Conservation (phyloP, 1,140 invertebrate genomes). For the Glossosoma conforme region DNA sequence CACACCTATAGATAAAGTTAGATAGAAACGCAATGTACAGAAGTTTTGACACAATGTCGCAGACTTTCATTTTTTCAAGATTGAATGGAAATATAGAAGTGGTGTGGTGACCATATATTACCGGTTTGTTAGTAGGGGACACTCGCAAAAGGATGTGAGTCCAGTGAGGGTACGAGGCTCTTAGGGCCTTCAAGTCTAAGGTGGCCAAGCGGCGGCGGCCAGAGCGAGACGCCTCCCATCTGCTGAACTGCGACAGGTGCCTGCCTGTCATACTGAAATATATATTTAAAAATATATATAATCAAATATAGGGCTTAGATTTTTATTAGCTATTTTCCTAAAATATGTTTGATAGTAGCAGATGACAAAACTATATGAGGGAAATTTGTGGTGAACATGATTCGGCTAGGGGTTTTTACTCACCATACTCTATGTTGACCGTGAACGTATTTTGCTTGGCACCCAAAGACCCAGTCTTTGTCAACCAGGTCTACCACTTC, state of each 20-base stretch:
- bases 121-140: conserved; percentile 43
- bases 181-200: conserved; percentile 58
- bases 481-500: conserved; percentile 58
- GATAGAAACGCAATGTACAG: too few relatives aligned
- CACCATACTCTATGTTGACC: conserved; percentile 59
- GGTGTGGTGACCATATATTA: too few relatives aligned
- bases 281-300: conserved; percentile 27
- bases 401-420: too few relatives aligned
- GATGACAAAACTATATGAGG: too few relatives aligned
- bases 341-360: too few relatives aligned
- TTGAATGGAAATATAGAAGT: too few relatives aligned
- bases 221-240: conserved; percentile 39
- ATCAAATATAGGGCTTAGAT: conserved; percentile 29
- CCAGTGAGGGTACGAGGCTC: conserved; percentile 49
- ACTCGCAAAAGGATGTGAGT: conserved; percentile 70
- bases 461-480: conserved; percentile 69
- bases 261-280: conserved; percentile 44
- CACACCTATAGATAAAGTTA: too few relatives aligned
- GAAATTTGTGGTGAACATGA: too few relatives aligned
- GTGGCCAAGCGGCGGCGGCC: conserved; percentile 53
- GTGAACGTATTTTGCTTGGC: conserved; percentile 52
- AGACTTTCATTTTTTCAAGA: too few relatives aligned
- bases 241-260: conserved; percentile 55
- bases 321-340: too few relatives aligned
- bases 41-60: too few relatives aligned